phyloP scores from a whole-genome alignment of 2,113 vertebrate species.

The Hippocampus abdominalis region DNA sequence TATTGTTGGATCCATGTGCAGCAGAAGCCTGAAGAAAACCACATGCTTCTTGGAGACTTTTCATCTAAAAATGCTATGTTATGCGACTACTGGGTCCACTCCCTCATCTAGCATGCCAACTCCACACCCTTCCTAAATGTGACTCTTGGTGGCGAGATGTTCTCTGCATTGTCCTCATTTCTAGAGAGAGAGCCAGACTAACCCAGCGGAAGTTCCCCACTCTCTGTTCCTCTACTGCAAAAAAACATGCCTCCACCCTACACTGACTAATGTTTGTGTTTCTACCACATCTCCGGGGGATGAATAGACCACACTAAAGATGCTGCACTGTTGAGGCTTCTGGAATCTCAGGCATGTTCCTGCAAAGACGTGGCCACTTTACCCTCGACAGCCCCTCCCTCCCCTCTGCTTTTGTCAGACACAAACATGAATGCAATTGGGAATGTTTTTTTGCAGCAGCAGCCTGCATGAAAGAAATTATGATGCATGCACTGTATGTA shows the following conservation, averaged over 20 bases:
- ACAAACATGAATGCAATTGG: slow-evolving; percentile 26
- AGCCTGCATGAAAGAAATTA: slow-evolving; percentile 16
- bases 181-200: slow-evolving; percentile 26
- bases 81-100: slow-evolving; percentile 21
- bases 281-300: slow-evolving; percentile 26
- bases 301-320: slow-evolving; percentile 44
- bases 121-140: slow-evolving; percentile 24
- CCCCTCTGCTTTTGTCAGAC: slow-evolving; percentile 32
- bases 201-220: slow-evolving; percentile 30
- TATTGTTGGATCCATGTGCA: neutral
- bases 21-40: slow-evolving; percentile 7
- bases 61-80: slow-evolving; percentile 1
- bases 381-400: slow-evolving; percentile 15
- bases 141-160: slow-evolving; percentile 30
- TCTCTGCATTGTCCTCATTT: slow-evolving; percentile 35
- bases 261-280: slow-evolving; percentile 29
- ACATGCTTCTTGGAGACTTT: neutral
- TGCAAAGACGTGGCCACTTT: slow-evolving; percentile 27
- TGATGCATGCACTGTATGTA: neutral
- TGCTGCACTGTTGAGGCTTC: slow-evolving; percentile 48
- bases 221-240: slow-evolving; percentile 14
- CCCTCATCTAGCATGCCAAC: slow-evolving; percentile 17
- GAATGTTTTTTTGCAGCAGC: slow-evolving; percentile 17
- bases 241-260: slow-evolving; percentile 14
- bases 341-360: slow-evolving; percentile 60